Evolutionary conservation across 2,113 vertebrate species (phyloP).

Genomic region (Naja naja): DNA sequence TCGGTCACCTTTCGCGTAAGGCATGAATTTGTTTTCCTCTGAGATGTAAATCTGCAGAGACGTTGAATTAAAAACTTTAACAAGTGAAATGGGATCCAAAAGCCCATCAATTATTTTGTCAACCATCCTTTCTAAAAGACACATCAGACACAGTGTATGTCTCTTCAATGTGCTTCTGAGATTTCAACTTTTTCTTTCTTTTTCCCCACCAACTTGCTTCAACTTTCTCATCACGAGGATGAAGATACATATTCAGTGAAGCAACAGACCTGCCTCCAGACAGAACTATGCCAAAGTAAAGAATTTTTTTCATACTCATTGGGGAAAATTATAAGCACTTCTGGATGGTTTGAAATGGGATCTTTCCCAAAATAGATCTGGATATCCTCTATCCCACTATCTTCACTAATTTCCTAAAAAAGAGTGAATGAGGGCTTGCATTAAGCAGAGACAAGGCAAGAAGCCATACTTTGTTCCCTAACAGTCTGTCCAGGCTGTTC

Average conservation of each 20-base stretch:
- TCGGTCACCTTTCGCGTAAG: not conserved
- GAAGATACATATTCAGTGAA: not conserved
- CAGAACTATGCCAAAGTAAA: not conserved
- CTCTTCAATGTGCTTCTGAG: not conserved
- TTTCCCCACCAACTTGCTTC: not conserved
- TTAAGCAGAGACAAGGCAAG: not conserved
- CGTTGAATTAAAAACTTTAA: not conserved
- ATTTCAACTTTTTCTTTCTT: not conserved
- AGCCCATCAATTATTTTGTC: not conserved
- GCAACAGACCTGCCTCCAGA: not conserved
- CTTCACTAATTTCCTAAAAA: not conserved
- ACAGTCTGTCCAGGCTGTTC: constrained; percentile 70
- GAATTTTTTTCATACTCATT: not conserved
- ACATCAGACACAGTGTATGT: not conserved
- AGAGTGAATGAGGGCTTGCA: not conserved
- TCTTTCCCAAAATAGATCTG: not conserved
- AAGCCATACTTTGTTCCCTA: constrained; percentile 51
- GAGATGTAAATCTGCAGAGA: not conserved
- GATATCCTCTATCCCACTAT: not conserved
- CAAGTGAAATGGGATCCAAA: not conserved
- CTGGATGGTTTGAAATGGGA: not conserved
- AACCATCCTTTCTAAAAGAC: not conserved
- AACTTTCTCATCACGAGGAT: not conserved
- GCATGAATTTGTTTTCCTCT: not conserved
- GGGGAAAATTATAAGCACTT: not conserved